phyloP scores from a whole-genome alignment of 2,113 vertebrate species.

The Vidua macroura region DNA sequence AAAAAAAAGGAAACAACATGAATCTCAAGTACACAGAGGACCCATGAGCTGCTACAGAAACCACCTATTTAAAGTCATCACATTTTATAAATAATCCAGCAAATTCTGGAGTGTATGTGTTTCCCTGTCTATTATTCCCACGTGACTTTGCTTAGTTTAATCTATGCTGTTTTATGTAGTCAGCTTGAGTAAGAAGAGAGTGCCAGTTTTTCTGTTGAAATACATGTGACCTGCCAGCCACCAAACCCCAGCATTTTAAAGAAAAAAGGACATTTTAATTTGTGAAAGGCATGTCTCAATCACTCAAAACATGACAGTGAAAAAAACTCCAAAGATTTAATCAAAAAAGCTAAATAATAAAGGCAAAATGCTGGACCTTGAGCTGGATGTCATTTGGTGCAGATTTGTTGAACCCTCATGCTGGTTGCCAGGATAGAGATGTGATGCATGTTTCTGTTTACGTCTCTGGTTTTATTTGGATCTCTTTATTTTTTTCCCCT shows the following conservation, averaged over 20 bases:
- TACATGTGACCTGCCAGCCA: background rate
- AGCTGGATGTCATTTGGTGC: background rate
- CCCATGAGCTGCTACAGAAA: constrained; percentile 15
- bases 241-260: background rate
- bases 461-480: background rate
- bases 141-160: background rate
- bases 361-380: background rate
- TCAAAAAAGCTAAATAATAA: background rate
- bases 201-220: background rate
- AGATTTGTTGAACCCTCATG: background rate
- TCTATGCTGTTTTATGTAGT: background rate
- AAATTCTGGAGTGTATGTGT: background rate
- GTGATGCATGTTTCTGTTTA: background rate
- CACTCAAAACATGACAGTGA: background rate
- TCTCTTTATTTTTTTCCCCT: background rate
- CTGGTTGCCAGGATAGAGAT: background rate
- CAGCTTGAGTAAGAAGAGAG: background rate
- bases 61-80: constrained; percentile 26
- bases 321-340: background rate
- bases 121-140: background rate
- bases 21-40: background rate
- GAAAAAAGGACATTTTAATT: background rate
- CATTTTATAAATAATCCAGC: constrained; percentile 36
- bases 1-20: background rate
- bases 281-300: background rate